Percentiles rank a stretch among this genome's conserved stretches.
Conservation (phyloP, 2,797 vertebrate genomes). For the Crocodylus rhombifer region DNA sequence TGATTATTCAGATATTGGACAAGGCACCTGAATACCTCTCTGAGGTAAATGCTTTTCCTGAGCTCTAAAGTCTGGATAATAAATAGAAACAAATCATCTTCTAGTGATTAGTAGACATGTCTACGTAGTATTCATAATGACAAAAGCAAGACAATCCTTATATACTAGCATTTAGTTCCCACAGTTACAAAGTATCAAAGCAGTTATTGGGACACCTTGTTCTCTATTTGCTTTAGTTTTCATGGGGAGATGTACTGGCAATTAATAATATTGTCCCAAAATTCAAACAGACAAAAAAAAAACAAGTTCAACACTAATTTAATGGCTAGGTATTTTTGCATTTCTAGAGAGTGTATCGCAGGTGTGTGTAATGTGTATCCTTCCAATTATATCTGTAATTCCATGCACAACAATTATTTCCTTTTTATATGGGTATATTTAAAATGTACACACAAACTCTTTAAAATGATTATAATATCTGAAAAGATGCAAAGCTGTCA, state of each 20-base stretch:
- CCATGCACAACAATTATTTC: neutral
- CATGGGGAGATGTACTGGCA: neutral
- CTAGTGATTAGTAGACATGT: conserved; percentile 31
- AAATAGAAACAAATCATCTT: conserved; percentile 61
- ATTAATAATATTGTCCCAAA: neutral
- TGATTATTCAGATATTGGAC: conserved; percentile 46
- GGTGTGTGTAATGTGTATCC: neutral
- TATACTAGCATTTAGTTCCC: neutral
- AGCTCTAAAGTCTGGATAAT: conserved; percentile 53
- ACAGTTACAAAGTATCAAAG: neutral
- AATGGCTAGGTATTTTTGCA: neutral
- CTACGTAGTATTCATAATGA: conserved; percentile 19
- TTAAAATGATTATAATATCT: neutral
- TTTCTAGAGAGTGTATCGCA: neutral
- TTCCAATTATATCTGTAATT: neutral
- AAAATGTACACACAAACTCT: neutral
- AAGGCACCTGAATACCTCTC: neutral
- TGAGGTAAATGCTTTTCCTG: conserved; percentile 65
- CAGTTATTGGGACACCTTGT: neutral
- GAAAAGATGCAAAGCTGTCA: neutral
- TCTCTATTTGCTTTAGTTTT: neutral
- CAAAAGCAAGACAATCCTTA: neutral
- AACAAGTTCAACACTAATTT: rapidly evolving
- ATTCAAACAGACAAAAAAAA: neutral
- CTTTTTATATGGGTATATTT: neutral